Base-by-base conservation (phyloP, 2,888 invertebrate genomes). In the Acanthosepion pharaonis region DNA sequence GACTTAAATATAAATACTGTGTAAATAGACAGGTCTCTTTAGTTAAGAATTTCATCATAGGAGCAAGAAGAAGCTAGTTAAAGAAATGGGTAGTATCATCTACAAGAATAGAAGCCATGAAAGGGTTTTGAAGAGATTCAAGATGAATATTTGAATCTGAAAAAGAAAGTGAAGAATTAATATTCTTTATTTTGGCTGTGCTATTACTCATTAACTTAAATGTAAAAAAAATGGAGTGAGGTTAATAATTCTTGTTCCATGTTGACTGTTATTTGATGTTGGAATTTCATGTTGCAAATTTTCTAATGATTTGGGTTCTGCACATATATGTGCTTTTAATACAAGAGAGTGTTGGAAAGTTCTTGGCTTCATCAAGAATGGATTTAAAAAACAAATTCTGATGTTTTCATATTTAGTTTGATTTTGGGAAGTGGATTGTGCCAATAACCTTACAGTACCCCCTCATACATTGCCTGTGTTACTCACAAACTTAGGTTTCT, bases 271-370 rank as follows among this genome's bases (percentile, higher is more conserved):
- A n/a, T 78, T n/a, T 33, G 78, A 78, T n/a, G 78, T 4, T 33
- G n/a, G 78, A 78, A 78, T 78, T 78, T 78, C 78, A n/a, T 78
- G 78, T 42, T 42, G 78, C 78, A n/a, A 78, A 78, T n/a, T 78
- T 78, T 78, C n/a, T 15, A 15, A 33, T 33, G 9, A 15, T 78
- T 33, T 78, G n/a, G 33, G 78, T n/a, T 78, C 15, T n/a, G n/a
- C n/a, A 59, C 15, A 55, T 55, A 18, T 59, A 4, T 23, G 59
- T 23, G 5, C 23, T 15, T 78, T n/a, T 33, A n/a, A 64, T 51
- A 33, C 33, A 42, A 42, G 3, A 42, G 42, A 42, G 42, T 42
- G 42, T 42, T 42, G 3, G 3, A 42, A 33, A 33, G 33, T 33
- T 33, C 33, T 33, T 33, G 33, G 33, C 33, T 33, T 1, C 0